Percentiles rank a stretch among this genome's conserved stretches.
Evolutionary conservation across 2,113 vertebrate species (phyloP).

Genomic region (Cebus imitator): DNA sequence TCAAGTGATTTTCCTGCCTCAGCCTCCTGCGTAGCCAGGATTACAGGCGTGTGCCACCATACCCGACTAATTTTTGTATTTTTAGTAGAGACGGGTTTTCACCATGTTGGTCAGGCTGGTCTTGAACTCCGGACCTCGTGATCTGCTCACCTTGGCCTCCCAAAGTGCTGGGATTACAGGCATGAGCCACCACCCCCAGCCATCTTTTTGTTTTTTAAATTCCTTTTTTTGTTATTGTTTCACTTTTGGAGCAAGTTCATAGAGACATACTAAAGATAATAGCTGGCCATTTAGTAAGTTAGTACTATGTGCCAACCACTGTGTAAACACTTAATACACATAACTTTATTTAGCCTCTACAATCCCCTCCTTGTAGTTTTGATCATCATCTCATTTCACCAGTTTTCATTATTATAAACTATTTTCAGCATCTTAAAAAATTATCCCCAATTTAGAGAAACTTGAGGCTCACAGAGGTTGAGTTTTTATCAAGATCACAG

Average conservation of each 20-base stretch:
- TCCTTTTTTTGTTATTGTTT: not conserved
- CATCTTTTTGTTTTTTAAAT: not conserved
- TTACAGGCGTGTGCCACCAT: no score
- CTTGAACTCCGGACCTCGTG: no score
- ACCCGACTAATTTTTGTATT: no score
- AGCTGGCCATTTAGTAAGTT: not conserved
- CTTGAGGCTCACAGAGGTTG: not conserved
- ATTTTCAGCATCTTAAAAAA: not conserved
- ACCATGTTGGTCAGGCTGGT: no score
- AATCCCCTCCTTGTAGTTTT: not conserved
- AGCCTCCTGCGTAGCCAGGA: no score
- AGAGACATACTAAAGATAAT: not conserved
- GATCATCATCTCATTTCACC: not conserved
- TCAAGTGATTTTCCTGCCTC: no score
- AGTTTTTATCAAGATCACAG: not conserved
- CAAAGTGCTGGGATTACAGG: no score
- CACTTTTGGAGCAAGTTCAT: not conserved
- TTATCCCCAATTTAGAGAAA: not conserved
- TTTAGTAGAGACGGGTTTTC: no score
- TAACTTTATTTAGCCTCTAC: no score
- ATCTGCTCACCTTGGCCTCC: no score
- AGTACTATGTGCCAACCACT: not conserved
- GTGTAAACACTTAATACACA: not conserved
- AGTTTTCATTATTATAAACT: not conserved
- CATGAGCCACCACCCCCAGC: no score